phyloP scores from a whole-genome alignment of 2,113 vertebrate species.

The Amblyornis subalaris region DNA sequence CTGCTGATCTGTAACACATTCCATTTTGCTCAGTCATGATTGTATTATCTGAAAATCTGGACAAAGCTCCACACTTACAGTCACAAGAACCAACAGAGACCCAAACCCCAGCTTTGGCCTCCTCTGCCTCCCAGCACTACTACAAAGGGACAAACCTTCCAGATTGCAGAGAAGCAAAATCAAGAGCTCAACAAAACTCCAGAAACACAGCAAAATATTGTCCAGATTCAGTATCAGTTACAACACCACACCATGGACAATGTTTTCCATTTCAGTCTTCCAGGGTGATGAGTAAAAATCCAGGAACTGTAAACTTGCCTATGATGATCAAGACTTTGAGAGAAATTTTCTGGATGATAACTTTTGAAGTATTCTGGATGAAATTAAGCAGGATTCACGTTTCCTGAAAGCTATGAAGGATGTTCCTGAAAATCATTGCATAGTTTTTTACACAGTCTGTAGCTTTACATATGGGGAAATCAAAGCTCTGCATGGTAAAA shows the following conservation, averaged over 20 bases:
- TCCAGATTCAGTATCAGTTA: not conserved
- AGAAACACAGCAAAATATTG: not conserved
- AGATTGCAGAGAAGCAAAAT: not conserved
- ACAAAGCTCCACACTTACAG: not conserved
- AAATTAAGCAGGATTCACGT: not conserved
- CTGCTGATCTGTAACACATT: not conserved
- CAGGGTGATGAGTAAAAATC: not conserved
- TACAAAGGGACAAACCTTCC: not conserved
- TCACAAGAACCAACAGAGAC: not conserved
- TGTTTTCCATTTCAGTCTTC: not conserved
- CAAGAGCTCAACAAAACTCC: not conserved
- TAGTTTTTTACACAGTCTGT: not conserved
- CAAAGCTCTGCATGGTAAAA: not conserved
- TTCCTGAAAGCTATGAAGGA: not conserved
- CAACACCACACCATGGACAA: accelerated
- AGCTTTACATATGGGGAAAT: not conserved
- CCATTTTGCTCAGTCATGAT: not conserved
- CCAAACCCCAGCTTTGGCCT: not conserved
- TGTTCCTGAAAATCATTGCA: not conserved
- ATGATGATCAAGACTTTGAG: not conserved
- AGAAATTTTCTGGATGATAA: not conserved
- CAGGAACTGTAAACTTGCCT: not conserved
- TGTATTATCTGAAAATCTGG: not conserved
- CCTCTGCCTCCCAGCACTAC: not conserved
- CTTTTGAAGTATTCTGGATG: not conserved